Evolutionary conservation across 2,888 invertebrate genomes (phyloP), one percentile per base, ranked within the genome.

Genomic region (Hemaris fuciformis): DNA sequence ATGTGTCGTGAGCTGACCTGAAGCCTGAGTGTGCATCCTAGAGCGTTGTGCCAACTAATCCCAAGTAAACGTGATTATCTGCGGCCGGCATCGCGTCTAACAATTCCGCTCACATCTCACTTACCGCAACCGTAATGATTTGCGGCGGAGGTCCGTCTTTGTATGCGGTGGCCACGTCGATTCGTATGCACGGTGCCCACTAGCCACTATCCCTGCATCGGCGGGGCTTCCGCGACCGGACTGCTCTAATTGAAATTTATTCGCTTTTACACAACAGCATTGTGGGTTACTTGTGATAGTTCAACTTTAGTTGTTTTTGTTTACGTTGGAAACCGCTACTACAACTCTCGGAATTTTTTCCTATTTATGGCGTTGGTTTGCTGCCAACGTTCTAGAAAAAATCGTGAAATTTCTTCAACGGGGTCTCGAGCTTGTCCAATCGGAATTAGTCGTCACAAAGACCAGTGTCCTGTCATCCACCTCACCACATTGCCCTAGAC

Each of bases 121-220:
- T 88, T 87, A 87, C 87, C 85, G 89, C 87, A 89, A 89, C 85
- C 83, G 83, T 86, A 91, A 91, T 89, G 88, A 90, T 90, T 91
- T 86, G 87, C 85, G 70, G 79, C 82, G 87, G 88, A 85, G 87
- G 86, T 85, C 84, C 84, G 84, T 73, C 76, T 91, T 87, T 84
- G 89, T 91, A 91, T 91, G 88, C 91, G 75, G 69, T 70, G 73
- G 72, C 75, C 83, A 74, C 76, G 74, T 76, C 74, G 72, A 71
- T 85, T 83, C 76, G 84, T 84, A 87, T 85, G 86, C 87, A 75
- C 81, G 82, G 80, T 83, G 80, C 81, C 23, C 53, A 18, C 53
- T 53, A 18, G 76, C 76, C 74, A 70, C 73, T 78, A 76, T 76
- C 82, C 87, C 84, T 80, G 77, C 81, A 86, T 86, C 79, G 83